These are phyloP conservation scores for Steinernema carpocapsae DNA, from an alignment of 2,888 invertebrate genomes.

Conservation along the genomic window DNA sequence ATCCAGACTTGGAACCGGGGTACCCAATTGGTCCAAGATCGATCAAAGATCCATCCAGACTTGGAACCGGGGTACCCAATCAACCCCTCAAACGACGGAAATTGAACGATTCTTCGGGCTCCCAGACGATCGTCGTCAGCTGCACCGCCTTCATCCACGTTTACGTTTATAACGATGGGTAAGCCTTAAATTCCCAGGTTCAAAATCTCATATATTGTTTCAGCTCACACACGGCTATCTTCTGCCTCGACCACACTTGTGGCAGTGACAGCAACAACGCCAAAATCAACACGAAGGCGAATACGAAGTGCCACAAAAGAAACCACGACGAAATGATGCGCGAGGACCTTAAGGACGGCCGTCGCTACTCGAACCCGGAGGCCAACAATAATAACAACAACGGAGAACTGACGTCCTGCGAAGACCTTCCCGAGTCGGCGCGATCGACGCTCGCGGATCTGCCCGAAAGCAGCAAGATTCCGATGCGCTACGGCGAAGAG, in stretches of 20 bases:
- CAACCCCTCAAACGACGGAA: conserved; percentile 22
- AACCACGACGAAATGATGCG: conserved; percentile 1
- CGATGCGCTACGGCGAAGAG: background rate
- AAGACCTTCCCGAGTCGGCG: background rate
- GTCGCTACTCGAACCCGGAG: no score
- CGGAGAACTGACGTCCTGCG: background rate
- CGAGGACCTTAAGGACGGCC: no score
- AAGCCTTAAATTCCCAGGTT: no score
- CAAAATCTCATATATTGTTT: background rate
- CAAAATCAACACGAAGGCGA: conserved; percentile 10
- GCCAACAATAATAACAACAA: background rate
- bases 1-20: no score
- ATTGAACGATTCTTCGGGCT: conserved; percentile 2
- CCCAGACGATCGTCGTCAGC: background rate
- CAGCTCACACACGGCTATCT: conserved; percentile 14
- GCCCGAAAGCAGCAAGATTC: background rate
- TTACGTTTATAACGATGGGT: conserved; percentile 13
- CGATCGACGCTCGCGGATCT: background rate
- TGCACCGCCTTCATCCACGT: conserved; percentile 19
- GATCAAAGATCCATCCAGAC: background rate
- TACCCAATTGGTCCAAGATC: no score
- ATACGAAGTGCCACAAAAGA: conserved; percentile 14
- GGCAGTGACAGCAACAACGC: background rate
- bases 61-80: no score
- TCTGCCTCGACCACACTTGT: conserved; percentile 13